Evolutionary conservation across 2,888 invertebrate genomes (phyloP).

Genomic region (Euplexia lucipara): DNA sequence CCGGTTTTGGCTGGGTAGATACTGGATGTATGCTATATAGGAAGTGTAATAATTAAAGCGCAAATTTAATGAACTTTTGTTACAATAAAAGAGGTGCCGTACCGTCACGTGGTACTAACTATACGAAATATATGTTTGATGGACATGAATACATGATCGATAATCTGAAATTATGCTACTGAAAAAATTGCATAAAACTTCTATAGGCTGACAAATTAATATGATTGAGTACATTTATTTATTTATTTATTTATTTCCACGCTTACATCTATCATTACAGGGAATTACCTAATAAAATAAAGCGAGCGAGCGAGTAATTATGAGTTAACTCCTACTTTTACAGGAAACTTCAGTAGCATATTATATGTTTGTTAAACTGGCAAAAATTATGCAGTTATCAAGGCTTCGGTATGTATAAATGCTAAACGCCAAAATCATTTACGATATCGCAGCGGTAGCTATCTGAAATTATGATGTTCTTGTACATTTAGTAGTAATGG

Average conservation of each 20-base stretch:
- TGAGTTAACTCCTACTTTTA: too few relatives aligned
- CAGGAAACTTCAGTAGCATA: too few relatives aligned
- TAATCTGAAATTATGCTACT: neutral
- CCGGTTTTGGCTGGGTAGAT: neutral
- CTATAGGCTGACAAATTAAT: too few relatives aligned
- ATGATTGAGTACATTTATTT: too few relatives aligned
- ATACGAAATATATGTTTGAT: neutral
- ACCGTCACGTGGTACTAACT: neutral
- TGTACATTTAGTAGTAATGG: constrained; percentile 53
- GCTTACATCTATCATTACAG: too few relatives aligned
- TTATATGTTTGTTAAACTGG: neutral
- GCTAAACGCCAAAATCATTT: constrained; percentile 35
- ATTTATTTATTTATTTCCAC: too few relatives aligned
- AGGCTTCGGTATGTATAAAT: constrained; percentile 6
- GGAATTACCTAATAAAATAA: too few relatives aligned
- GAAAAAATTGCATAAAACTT: too few relatives aligned
- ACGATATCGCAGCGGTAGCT: constrained; percentile 30
- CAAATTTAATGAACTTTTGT: constrained; percentile 20
- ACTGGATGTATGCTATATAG: constrained; percentile 2
- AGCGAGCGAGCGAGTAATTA: too few relatives aligned
- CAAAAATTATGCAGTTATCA: constrained; percentile 12
- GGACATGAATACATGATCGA: neutral
- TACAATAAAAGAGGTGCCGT: too few relatives aligned
- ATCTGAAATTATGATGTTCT: constrained; percentile 54
- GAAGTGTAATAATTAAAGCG: constrained; percentile 23